phyloP scores from a whole-genome alignment of 2,113 vertebrate genomes.

The Gnathonemus echidnorhynchus region DNA sequence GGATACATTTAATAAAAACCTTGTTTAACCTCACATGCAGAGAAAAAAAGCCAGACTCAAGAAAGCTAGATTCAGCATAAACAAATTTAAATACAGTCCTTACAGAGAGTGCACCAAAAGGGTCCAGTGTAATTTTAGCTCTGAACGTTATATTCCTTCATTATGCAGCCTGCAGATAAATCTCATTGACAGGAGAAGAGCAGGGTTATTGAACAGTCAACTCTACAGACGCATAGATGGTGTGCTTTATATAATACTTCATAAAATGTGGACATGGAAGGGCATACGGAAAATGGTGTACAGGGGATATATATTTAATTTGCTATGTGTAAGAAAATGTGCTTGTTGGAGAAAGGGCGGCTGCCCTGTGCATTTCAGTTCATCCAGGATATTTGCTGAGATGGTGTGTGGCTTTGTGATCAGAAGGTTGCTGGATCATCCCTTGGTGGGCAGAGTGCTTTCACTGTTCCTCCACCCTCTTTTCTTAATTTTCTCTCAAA shows the following conservation, averaged over 20 bases:
- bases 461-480: not conserved
- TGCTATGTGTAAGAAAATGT: not conserved
- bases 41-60: not conserved
- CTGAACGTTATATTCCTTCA: not conserved
- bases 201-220: not conserved
- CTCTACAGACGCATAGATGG: not conserved
- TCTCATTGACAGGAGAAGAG: not conserved
- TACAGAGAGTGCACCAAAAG: not conserved
- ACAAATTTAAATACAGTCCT: conserved; percentile 14
- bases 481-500: not conserved
- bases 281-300: not conserved
- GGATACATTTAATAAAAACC: conserved; percentile 13
- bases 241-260: not conserved
- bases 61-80: conserved; percentile 16
- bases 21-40: conserved; percentile 8
- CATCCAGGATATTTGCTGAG: not conserved
- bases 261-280: not conserved
- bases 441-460: not conserved
- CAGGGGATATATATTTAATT: not conserved
- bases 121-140: not conserved
- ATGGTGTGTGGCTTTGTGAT: not conserved
- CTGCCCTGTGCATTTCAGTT: not conserved
- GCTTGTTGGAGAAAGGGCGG: not conserved
- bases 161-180: not conserved
- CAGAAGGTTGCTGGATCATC: not conserved